Evolutionary conservation across 2,113 vertebrate species (phyloP).

Genomic region (Halcyon malimbica): DNA sequence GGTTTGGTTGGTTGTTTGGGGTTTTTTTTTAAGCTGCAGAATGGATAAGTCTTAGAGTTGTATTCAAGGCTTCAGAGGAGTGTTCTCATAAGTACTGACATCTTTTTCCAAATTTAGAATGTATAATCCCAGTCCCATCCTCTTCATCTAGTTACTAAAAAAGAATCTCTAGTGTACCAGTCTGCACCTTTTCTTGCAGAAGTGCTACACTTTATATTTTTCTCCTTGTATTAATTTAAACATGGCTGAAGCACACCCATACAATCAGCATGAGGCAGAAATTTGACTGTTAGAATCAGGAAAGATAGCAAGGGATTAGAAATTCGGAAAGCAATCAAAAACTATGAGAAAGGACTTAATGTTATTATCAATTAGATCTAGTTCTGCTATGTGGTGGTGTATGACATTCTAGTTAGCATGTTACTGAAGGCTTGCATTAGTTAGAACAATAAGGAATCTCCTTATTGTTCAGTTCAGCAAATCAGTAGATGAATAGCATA

Average conservation of each 20-base stretch:
- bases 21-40: background rate
- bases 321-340: background rate
- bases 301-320: fast-evolving
- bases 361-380: background rate
- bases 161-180: background rate
- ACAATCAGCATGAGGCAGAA: background rate
- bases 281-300: background rate
- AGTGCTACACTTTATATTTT: background rate
- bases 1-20: background rate
- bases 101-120: background rate
- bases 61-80: background rate
- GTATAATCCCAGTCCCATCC: background rate
- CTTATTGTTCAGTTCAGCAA: background rate
- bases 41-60: background rate
- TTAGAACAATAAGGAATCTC: background rate
- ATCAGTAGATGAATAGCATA: background rate
- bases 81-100: background rate
- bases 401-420: background rate
- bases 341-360: background rate
- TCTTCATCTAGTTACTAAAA: background rate
- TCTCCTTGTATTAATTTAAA: background rate
- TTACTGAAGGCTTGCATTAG: background rate
- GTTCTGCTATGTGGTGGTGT: background rate
- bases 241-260: background rate
- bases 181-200: background rate